Conservation (phyloP, 2,888 invertebrate species). For the Cantharis nigra region DNA sequence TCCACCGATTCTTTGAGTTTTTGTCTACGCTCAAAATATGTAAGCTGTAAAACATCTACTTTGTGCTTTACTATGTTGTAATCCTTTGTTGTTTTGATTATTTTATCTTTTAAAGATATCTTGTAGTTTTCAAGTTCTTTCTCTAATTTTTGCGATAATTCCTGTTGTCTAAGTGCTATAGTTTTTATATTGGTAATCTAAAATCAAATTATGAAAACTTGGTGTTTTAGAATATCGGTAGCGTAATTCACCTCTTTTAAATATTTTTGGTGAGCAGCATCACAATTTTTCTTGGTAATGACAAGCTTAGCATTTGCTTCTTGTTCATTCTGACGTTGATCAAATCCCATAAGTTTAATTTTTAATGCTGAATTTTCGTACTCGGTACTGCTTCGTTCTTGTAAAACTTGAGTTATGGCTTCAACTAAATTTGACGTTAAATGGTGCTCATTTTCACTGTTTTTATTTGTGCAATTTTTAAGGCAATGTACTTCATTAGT, state of each 20-base stretch:
- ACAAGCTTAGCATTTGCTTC: neutral
- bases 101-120: neutral
- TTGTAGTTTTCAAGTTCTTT: neutral
- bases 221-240: neutral
- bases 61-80: neutral
- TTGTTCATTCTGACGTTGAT: neutral
- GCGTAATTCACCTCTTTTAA: neutral
- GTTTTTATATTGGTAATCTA: neutral
- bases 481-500: neutral
- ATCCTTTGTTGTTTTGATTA: neutral
- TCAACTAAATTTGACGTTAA: conserved; percentile 22
- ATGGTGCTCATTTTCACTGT: neutral
- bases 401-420: conserved; percentile 21
- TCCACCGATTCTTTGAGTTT: neutral
- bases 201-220: neutral
- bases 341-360: conserved; percentile 4
- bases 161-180: neutral
- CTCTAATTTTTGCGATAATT: neutral
- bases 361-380: conserved; percentile 13
- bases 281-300: neutral
- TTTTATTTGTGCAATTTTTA: neutral
- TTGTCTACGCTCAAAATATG: neutral
- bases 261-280: neutral
- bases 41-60: neutral
- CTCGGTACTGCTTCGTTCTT: conserved; percentile 28